A percentile compares a stretch with the other conserved stretches of the same genome.
These are phyloP conservation scores for Chaetops frenatus DNA, from an alignment of 2,113 vertebrate genomes.

Conservation along the genomic window DNA sequence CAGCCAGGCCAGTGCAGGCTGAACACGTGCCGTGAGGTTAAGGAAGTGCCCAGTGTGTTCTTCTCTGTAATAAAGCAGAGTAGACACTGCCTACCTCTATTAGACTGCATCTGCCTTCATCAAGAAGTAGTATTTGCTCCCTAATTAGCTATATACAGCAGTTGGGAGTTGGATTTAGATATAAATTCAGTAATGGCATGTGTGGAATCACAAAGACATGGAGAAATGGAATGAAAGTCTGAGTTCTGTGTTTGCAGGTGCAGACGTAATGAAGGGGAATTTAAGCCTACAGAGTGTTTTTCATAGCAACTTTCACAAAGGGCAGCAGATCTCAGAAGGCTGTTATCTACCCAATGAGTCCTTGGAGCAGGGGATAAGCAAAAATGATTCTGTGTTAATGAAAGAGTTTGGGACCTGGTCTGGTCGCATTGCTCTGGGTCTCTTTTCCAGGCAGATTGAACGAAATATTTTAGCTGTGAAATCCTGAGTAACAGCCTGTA, in stretches of 20 bases:
- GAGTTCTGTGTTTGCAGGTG: not conserved
- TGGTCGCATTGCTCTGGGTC: not conserved
- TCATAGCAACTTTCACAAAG: not conserved
- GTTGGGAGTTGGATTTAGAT: not conserved
- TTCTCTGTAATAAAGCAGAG: not conserved
- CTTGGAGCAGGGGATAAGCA: not conserved
- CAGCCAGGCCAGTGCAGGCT: not conserved
- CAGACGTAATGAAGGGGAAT: not conserved
- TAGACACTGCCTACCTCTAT: not conserved
- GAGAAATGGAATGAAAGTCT: not conserved
- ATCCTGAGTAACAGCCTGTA: not conserved
- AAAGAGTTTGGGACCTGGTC: not conserved
- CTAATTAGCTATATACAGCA: not conserved
- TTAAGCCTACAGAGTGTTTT: not conserved
- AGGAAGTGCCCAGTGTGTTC: not conserved
- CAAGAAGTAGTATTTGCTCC: not conserved
- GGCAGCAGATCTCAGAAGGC: not conserved
- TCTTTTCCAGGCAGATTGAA: not conserved
- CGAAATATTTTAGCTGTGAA: not conserved
- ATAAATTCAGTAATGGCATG: not conserved
- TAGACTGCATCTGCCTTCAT: not conserved
- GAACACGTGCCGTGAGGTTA: not conserved
- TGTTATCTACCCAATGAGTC: not conserved
- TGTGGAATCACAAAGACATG: rapidly evolving
- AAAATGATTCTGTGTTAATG: not conserved